A percentile compares a stretch with the other conserved stretches of the same genome.
phyloP scores from a whole-genome alignment of 2,113 vertebrate genomes.

The Sterna hirundo region DNA sequence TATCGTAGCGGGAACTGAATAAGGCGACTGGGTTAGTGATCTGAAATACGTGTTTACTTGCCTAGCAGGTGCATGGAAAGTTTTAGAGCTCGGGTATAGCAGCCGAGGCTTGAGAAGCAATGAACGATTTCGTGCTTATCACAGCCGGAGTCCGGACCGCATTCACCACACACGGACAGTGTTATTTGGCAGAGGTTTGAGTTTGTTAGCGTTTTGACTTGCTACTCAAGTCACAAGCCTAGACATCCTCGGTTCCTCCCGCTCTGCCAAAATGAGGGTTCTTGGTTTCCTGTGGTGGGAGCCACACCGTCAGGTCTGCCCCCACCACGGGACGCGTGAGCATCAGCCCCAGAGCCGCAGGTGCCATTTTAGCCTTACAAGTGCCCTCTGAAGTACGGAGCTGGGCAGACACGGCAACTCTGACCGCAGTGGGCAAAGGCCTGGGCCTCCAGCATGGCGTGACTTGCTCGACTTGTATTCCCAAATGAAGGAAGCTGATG shows the following conservation, averaged over 20 bases:
- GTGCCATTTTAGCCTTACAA: not conserved
- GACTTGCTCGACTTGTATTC: not conserved
- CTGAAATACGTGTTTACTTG: too few species aligned
- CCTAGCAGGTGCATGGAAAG: too few species aligned
- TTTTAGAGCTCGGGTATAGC: too few species aligned
- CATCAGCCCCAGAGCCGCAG: not conserved
- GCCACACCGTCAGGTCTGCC: accelerated
- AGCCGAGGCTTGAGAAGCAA: too few species aligned
- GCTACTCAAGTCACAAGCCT: not conserved
- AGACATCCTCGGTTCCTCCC: not conserved
- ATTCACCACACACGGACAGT: not conserved
- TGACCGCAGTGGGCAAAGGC: not conserved
- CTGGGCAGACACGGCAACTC: not conserved
- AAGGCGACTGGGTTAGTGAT: too few species aligned
- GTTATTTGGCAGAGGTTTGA: not conserved
- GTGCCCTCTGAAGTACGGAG: not conserved
- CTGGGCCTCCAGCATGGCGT: not conserved
- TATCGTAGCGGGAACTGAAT: too few species aligned
- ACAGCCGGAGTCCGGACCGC: too few species aligned
- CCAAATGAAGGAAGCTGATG: not conserved
- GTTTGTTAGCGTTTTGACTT: not conserved
- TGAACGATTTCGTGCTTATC: too few species aligned
- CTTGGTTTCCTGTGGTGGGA: not conserved
- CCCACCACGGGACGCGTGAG: not conserved
- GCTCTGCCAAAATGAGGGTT: not conserved